These are phyloP conservation scores for Mustela lutreola DNA, from an alignment of 2,113 vertebrate genomes.

Conservation along the genomic window DNA sequence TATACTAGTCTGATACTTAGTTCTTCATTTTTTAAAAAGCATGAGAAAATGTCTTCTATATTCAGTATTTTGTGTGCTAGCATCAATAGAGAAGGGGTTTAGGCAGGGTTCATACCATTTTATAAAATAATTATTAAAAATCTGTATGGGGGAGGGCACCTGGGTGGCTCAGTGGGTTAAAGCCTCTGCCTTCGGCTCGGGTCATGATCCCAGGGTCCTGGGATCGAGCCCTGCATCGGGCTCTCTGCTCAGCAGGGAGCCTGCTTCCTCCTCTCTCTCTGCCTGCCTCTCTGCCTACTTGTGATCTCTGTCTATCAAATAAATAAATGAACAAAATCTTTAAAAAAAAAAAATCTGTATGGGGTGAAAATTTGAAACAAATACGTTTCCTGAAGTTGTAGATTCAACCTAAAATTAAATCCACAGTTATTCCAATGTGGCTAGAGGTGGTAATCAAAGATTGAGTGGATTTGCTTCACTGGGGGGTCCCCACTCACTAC, in stretches of 20 bases:
- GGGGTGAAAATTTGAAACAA: slow-evolving; percentile 45
- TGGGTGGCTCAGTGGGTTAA: too few relatives aligned
- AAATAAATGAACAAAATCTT: too few relatives aligned
- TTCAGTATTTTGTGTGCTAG: neutral
- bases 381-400: neutral
- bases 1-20: slow-evolving; percentile 38
- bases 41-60: neutral
- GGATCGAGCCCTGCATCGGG: too few relatives aligned
- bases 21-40: slow-evolving; percentile 15
- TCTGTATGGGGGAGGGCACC: neutral
- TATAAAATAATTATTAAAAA: slow-evolving; percentile 39
- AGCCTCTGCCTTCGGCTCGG: too few relatives aligned
- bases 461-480: slow-evolving; percentile 48
- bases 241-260: too few relatives aligned
- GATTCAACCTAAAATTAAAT: slow-evolving; percentile 57
- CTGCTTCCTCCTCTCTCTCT: too few relatives aligned
- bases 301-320: too few relatives aligned
- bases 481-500: neutral
- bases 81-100: neutral
- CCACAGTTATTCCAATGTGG: neutral
- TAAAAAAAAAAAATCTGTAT: neutral
- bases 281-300: too few relatives aligned
- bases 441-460: slow-evolving; percentile 41
- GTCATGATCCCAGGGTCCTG: too few relatives aligned
- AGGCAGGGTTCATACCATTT: slow-evolving; percentile 2